Evolutionary conservation across 1,140 invertebrate genomes (phyloP).

Genomic region (Drosophila bocki): DNA sequence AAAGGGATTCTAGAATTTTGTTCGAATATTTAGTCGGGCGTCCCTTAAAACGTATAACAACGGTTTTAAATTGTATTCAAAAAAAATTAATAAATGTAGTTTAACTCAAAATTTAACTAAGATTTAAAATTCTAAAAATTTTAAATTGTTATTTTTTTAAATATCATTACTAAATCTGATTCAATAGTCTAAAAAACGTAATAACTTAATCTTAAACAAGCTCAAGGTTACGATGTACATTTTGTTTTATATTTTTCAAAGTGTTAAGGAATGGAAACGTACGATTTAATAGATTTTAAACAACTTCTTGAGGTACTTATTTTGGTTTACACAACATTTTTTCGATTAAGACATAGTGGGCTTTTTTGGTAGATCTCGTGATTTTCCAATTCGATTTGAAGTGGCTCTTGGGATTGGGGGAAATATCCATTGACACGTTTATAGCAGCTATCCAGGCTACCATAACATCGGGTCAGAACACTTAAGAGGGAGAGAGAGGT

Average conservation of each 20-base stretch:
- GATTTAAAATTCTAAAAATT: too few relatives aligned
- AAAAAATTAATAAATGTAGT: too few relatives aligned
- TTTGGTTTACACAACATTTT: slow-evolving; percentile 5
- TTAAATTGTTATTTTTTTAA: too few relatives aligned
- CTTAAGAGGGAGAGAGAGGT: slow-evolving; percentile 12
- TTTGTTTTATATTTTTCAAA: not conserved
- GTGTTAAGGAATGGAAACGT: not conserved
- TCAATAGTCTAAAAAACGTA: not conserved
- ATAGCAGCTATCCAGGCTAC: slow-evolving; percentile 30
- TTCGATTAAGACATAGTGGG: slow-evolving; percentile 12
- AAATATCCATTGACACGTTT: slow-evolving; percentile 37
- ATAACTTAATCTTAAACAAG: not conserved
- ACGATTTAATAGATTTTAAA: not conserved
- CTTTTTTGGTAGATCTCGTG: slow-evolving; percentile 6
- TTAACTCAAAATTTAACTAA: too few relatives aligned
- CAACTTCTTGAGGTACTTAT: not conserved
- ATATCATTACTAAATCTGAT: too few relatives aligned
- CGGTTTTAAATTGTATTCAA: too few relatives aligned
- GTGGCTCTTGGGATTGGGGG: slow-evolving; percentile 5
- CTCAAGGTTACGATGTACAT: not conserved
- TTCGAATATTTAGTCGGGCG: not conserved
- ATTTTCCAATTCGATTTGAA: slow-evolving; percentile 23
- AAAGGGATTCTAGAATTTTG: not conserved
- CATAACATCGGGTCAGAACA: slow-evolving; percentile 20
- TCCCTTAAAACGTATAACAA: not conserved